Percentiles rank a stretch among this genome's conserved stretches.
Conservation (phyloP, 92 coral and sea anemone genomes). For the Porites lobata region DNA sequence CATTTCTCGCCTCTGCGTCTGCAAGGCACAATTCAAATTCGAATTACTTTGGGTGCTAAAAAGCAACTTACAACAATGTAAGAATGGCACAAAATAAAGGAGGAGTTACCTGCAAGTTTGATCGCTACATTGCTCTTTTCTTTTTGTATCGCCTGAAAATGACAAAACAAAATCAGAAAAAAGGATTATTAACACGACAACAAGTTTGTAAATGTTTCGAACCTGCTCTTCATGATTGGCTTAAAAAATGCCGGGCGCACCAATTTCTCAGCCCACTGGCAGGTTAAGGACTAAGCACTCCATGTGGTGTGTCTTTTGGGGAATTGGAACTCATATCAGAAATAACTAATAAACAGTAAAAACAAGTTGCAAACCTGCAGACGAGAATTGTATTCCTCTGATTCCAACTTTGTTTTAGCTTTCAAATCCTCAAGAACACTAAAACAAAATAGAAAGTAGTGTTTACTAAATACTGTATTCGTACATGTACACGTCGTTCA, state of each 20-base stretch:
- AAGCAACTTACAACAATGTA: neutral
- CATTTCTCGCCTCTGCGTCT: slow-evolving; percentile 82
- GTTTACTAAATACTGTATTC: neutral
- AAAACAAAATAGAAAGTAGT: neutral
- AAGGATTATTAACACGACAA: neutral
- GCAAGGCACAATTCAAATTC: neutral
- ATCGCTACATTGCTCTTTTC: slow-evolving; percentile 77
- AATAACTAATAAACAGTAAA: neutral
- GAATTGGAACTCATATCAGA: neutral
- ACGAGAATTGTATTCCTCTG: slow-evolving; percentile 72
- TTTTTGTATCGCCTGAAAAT: slow-evolving; percentile 70
- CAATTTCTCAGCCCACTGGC: too few species aligned
- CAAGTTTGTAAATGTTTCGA: neutral
- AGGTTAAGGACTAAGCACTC: too few species aligned
- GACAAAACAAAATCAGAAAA: neutral
- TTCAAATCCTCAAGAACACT: slow-evolving; percentile 92
- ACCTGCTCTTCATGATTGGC: too few species aligned
- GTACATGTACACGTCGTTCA: neutral
- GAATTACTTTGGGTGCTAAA: neutral
- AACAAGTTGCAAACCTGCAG: slow-evolving; percentile 61
- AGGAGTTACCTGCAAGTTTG: slow-evolving; percentile 77
- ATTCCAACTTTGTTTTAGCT: slow-evolving; percentile 77
- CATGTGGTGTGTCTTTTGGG: too few species aligned
- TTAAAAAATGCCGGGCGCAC: too few species aligned
- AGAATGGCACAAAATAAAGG: neutral